Base-by-base conservation (phyloP, 2,888 invertebrate species). In the Leptinotarsa tumamoca region DNA sequence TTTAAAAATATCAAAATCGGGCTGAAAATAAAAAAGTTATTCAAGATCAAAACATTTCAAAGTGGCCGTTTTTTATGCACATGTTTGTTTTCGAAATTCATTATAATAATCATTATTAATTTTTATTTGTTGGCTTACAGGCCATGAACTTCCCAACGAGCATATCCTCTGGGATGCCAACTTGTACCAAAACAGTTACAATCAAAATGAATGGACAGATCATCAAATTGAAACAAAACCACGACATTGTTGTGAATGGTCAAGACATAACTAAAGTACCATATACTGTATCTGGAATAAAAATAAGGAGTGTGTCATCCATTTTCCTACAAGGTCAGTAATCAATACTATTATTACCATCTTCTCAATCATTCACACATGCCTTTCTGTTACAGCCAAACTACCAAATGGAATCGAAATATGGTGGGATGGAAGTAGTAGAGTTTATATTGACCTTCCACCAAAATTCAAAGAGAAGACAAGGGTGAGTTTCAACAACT, bases 381-480 rank as follows among this genome's bases (percentile, higher is more conserved):
- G n/a, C 15, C 51, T 66, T 27, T 54, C 14, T 73, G 21, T 80
- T 78, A 13, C 89, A 91, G 95, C 94, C 7, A 93, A 94, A 86
- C 89, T 97, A 67, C 92, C 93, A 0, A 95, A 95, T 82, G 94
- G 94, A 10, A 81, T 87, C 21, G 82, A 94, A 80, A 86, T 98
- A 10, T 95, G 95, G 93, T 98, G 97, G 97, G 97, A 98, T 85
- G 96, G 96, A 27, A 91, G 93, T 71, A 95, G 95, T 0, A 90
- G 96, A 49, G 94, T 94, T 0, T 96, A 96, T 83, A 91, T 98
- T 15, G 95, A 96, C 84, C 94, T 95, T 0, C 95, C 95, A 0
- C 90, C 95, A 0, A 89, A 90, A 43, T 94, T 94, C 83, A 91
- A 92, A 78, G 94, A 91, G 77, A 90, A 92, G 84, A 94, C 94